phyloP scores from a whole-genome alignment of 1,140 invertebrate genomes.

The Brachionus asplanchnoidis region DNA sequence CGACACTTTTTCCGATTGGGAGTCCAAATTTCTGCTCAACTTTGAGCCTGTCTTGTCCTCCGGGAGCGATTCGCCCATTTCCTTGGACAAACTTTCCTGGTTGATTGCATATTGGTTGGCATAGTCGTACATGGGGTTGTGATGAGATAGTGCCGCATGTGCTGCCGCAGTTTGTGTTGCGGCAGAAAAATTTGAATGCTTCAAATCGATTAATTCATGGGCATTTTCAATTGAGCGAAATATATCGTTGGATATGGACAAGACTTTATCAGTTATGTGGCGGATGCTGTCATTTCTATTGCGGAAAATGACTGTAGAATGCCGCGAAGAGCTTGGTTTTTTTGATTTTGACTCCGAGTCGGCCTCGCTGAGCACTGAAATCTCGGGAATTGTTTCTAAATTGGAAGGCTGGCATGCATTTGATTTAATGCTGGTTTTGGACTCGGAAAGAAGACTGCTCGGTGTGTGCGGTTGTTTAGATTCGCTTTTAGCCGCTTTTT shows the following conservation, averaged over 20 bases:
- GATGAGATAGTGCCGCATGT: neutral
- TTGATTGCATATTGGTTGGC: neutral
- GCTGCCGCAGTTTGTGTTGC: slow-evolving; percentile 28
- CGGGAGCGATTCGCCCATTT: neutral
- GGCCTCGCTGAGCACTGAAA: neutral
- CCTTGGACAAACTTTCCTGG: neutral
- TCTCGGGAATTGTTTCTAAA: neutral
- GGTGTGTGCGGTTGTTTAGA: neutral
- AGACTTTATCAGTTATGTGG: neutral
- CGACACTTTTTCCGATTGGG: neutral
- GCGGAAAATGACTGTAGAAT: neutral
- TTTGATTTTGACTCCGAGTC: neutral
- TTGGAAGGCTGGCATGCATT: neutral
- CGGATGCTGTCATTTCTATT: neutral
- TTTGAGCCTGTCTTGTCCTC: neutral
- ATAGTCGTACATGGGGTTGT: neutral
- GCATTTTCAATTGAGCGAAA: slow-evolving; percentile 38
- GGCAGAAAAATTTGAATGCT: slow-evolving; percentile 34
- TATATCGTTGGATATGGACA: slow-evolving; percentile 28
- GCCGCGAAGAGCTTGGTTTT: neutral
- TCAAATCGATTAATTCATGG: slow-evolving; percentile 30
- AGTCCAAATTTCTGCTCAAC: neutral
- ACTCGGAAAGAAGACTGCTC: neutral
- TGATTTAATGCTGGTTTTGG: neutral
- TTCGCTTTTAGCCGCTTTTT: neutral